These are phyloP conservation scores for Rhopalosiphum padi DNA, from an alignment of 1,140 invertebrate genomes.

Conservation along the genomic window DNA sequence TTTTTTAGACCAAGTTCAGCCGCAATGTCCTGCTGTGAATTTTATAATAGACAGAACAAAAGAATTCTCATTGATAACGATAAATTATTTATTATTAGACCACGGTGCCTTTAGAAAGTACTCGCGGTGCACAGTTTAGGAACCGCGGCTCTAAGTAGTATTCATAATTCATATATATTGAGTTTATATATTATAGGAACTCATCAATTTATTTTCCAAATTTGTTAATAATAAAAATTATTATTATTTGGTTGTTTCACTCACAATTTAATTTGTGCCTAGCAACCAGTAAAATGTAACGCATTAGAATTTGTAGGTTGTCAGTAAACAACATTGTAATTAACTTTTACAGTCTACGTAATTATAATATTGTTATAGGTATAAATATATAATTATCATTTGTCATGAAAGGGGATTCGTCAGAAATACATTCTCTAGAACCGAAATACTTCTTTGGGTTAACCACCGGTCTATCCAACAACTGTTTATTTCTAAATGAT, in stretches of 20 bases:
- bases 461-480: conserved; percentile 68
- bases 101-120: too few species aligned
- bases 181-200: too few species aligned
- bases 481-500: conserved; percentile 72
- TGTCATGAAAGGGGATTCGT: neutral
- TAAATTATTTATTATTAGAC: too few species aligned
- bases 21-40: too few species aligned
- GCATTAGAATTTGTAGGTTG: neutral
- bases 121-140: too few species aligned
- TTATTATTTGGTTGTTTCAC: neutral
- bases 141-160: too few species aligned
- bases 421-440: conserved; percentile 63
- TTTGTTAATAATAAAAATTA: too few species aligned
- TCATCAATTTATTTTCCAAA: too few species aligned
- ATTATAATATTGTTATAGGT: neutral
- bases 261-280: neutral
- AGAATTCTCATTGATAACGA: too few species aligned
- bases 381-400: neutral
- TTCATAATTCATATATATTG: too few species aligned
- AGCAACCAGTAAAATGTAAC: neutral
- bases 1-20: too few species aligned
- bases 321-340: neutral
- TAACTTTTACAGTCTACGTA: neutral
- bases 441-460: conserved; percentile 69
- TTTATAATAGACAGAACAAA: too few species aligned